A percentile compares a stretch with the other conserved stretches of the same genome.
Conservation (phyloP, 2,797 vertebrate species). For the Danio kyathit region DNA sequence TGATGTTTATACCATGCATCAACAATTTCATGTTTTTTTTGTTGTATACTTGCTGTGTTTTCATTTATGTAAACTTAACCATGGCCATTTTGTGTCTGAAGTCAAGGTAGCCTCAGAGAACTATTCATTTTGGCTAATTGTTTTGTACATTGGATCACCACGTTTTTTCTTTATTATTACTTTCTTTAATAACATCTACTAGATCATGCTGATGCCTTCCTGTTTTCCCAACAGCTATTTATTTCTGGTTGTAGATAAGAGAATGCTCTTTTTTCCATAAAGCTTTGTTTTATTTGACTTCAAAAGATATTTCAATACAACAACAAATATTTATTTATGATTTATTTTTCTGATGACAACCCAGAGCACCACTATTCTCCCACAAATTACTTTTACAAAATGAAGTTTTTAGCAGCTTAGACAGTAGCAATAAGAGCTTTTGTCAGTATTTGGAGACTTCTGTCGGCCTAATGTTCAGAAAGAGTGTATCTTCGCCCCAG, state of each 20-base stretch:
- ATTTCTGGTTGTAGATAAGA: background rate
- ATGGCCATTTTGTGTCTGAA: no score
- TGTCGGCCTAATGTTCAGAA: background rate
- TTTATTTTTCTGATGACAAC: background rate
- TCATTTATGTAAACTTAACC: no score
- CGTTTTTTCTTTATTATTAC: no score
- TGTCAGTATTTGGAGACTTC: slow-evolving; percentile 18
- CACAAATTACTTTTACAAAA: no score
- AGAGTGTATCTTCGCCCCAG: background rate
- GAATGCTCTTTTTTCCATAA: background rate
- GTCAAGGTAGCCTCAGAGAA: no score
- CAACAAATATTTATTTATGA: background rate
- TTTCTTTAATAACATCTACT: background rate
- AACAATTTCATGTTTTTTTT: no score
- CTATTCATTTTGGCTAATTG: no score
- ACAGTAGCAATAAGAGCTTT: background rate
- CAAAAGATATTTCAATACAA: no score
- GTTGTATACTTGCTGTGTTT: no score
- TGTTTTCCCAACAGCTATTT: background rate
- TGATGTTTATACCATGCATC: no score
- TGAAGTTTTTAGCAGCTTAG: background rate
- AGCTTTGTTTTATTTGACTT: background rate
- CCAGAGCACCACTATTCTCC: background rate
- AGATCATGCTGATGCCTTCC: background rate
- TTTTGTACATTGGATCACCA: no score